Conservation (phyloP, 2,113 vertebrate species). For the Plotosus lineatus region DNA sequence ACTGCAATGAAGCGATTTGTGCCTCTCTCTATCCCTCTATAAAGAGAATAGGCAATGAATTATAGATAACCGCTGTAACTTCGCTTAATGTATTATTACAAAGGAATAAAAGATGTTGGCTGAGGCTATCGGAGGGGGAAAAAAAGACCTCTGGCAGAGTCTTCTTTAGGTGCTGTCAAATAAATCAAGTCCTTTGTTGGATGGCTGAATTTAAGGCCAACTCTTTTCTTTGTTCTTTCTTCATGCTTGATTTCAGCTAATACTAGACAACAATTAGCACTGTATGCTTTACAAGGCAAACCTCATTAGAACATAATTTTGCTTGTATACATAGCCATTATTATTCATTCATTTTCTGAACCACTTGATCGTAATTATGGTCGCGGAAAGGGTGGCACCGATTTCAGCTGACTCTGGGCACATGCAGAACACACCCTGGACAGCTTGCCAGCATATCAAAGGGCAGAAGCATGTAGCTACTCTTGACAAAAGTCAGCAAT, state of each 20-base stretch:
- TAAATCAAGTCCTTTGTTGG: constrained; percentile 53
- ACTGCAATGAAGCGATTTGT: constrained; percentile 69
- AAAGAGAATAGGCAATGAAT: constrained; percentile 73
- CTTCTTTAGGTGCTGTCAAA: constrained; percentile 45
- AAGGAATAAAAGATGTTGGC: constrained; percentile 63
- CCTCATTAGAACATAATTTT: constrained; percentile 11
- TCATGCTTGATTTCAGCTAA: not conserved
- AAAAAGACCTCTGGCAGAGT: constrained; percentile 51
- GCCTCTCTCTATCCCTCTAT: constrained; percentile 63
- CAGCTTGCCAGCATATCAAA: too few species aligned
- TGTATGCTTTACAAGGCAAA: constrained; percentile 11
- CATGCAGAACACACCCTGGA: too few species aligned
- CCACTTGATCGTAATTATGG: too few species aligned
- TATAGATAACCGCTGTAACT: constrained; percentile 57
- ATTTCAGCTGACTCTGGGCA: too few species aligned
- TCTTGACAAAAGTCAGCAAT: too few species aligned
- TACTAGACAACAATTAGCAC: constrained; percentile 7
- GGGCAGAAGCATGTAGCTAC: too few species aligned
- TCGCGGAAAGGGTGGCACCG: too few species aligned
- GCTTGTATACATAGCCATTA: not conserved
- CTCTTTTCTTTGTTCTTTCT: constrained; percentile 12
- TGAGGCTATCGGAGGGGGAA: constrained; percentile 47
- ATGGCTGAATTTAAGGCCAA: constrained; percentile 40
- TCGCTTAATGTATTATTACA: constrained; percentile 66
- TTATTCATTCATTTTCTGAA: too few species aligned